Base-by-base conservation (phyloP, 1,140 invertebrate species). In the Zaprionus lachaisei region DNA sequence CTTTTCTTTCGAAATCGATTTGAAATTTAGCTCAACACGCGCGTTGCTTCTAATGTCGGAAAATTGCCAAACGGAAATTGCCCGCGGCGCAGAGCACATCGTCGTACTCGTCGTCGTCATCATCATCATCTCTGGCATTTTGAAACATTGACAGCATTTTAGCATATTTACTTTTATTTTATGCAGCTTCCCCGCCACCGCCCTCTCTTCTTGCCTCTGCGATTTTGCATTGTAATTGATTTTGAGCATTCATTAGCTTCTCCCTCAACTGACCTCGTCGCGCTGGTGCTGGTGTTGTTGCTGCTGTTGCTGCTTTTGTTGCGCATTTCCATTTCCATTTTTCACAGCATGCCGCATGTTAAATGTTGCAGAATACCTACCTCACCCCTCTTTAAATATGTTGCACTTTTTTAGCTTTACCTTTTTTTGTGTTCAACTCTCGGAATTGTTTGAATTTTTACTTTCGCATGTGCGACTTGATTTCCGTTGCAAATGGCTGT, bases 391-490 rank as follows among this genome's bases (percentile, higher is more conserved):
- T 87, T 87, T 80, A 87, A 87, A 76, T 75, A 72, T 71, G 81
- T 66, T 72, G 54, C 70, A 65, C 44, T 54, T 31, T 51, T 66
- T 22, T 31, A n/a, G 7, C 54, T 22, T 22, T 7, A 54, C 41
- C 28, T 57, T 56, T 58, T 58, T 38, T 65, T 75, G 22, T 63
- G 62, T 71, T 71, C 62, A 66, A 37, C 41, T 49, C 38, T 26
- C 60, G 51, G 71, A 82, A 89, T 89, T 84, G 81, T 87, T 87
- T 79, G 85, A 87, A 81, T 87, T 87, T 87, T 84, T 89, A 89
- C 84, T 89, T 89, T 89, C 85, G 79, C 84, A 84, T 87, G 85
- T 89, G 84, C 85, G 81, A 82, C 85, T 90, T 85, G 84, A 85
- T 90, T 90, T 90, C 85, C 85, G 85, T 85, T 90, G 76, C 85